A percentile compares a stretch with the other conserved stretches of the same genome.
phyloP scores from a whole-genome alignment of 2,888 invertebrate species.

The Amiota minor region DNA sequence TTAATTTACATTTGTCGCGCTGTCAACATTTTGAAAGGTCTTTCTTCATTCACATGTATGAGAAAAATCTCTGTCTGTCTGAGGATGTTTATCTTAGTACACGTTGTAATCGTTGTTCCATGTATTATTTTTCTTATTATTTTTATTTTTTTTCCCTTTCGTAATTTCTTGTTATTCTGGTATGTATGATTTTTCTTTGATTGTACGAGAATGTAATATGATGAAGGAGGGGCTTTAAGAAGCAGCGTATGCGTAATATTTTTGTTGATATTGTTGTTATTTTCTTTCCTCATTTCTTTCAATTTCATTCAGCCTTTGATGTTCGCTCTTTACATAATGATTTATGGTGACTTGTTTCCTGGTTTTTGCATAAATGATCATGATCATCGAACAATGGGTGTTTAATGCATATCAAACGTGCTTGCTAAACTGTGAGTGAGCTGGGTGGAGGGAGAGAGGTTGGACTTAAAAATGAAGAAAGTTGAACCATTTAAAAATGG shows the following conservation, averaged over 20 bases:
- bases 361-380: background rate
- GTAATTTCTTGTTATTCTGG: background rate
- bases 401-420: conserved; percentile 14
- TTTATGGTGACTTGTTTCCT: conserved; percentile 6
- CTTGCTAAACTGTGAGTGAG: background rate
- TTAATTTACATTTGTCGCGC: conserved; percentile 57
- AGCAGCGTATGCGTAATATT: conserved; percentile 2
- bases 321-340: background rate
- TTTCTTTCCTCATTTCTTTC: background rate
- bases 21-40: conserved; percentile 52
- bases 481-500: conserved; percentile 12
- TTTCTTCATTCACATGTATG: conserved; percentile 23
- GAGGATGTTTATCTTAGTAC: background rate
- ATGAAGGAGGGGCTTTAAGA: background rate
- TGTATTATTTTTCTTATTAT: background rate
- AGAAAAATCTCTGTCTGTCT: conserved; percentile 11
- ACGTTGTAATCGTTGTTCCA: background rate
- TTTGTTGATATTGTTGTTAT: background rate
- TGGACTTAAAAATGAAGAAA: too few relatives aligned
- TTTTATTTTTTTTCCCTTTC: background rate
- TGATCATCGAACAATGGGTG: background rate
- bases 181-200: background rate
- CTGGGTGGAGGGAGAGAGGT: too few relatives aligned
- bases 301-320: conserved; percentile 6
- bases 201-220: too few relatives aligned